Percentiles rank a stretch among this genome's conserved stretches.
phyloP scores from a whole-genome alignment of 2,113 vertebrate genomes.

The Psittacula cyanocephala region DNA sequence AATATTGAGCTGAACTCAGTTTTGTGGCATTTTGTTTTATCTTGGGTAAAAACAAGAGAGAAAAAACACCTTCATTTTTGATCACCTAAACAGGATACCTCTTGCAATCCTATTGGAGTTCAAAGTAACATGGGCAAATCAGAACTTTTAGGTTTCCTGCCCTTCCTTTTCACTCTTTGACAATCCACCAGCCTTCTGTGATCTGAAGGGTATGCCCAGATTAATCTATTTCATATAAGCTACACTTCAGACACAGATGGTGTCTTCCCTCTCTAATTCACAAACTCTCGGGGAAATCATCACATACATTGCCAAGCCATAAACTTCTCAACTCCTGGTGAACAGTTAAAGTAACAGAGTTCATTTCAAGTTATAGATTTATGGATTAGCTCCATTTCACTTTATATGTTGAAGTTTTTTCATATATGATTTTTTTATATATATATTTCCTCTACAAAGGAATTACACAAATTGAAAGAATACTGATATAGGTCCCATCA shows the following conservation, averaged over 20 bases:
- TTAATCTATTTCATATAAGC: accelerated
- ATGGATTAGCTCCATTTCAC: accelerated
- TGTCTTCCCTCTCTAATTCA: neutral
- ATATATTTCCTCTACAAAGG: neutral
- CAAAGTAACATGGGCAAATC: neutral
- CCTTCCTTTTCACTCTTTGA: neutral
- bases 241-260: neutral
- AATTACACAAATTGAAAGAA: neutral
- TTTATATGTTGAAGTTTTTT: neutral
- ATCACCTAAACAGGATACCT: neutral
- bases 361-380: neutral
- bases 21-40: neutral
- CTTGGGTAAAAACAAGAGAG: accelerated
- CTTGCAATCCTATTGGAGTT: neutral
- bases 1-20: neutral
- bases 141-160: neutral
- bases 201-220: neutral
- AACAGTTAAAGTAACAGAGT: neutral
- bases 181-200: neutral
- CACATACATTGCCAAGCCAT: neutral
- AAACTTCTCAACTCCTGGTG: neutral
- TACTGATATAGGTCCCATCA: neutral
- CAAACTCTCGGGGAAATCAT: neutral
- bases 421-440: too few relatives aligned
- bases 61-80: neutral